These are phyloP conservation scores for Callyntrura guangdongensis DNA, from an alignment of 2,888 invertebrate genomes.

Conservation along the genomic window DNA sequence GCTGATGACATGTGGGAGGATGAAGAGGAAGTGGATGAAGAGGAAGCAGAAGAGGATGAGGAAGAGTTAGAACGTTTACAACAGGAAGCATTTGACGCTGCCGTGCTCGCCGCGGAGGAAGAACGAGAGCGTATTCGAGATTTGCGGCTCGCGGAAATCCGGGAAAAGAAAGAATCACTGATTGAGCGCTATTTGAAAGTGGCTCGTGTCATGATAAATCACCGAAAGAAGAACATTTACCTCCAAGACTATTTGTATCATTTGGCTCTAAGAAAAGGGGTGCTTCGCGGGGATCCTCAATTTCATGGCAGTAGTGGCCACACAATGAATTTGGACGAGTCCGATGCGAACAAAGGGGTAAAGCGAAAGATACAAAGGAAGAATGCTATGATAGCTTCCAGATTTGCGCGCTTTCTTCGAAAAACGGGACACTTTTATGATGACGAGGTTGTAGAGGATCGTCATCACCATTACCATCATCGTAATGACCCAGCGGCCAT, in stretches of 20 bases:
- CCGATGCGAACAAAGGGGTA: slow-evolving; percentile 17
- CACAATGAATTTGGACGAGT: background rate
- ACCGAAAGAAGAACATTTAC: slow-evolving; percentile 72
- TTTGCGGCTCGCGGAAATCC: slow-evolving; percentile 41
- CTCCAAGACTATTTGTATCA: slow-evolving; percentile 71
- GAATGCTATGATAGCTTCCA: slow-evolving; percentile 34
- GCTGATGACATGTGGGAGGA: slow-evolving; percentile 64
- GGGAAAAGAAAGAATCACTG: slow-evolving; percentile 44
- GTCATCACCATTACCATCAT: slow-evolving; percentile 40
- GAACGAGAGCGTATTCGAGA: slow-evolving; percentile 50
- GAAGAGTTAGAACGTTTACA: slow-evolving; percentile 31
- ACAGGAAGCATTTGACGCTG: slow-evolving; percentile 25
- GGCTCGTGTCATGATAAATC: slow-evolving; percentile 55
- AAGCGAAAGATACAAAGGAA: slow-evolving; percentile 7
- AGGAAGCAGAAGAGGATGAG: slow-evolving; percentile 39
- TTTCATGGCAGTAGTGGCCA: background rate
- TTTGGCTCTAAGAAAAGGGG: slow-evolving; percentile 56
- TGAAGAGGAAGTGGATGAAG: slow-evolving; percentile 61
- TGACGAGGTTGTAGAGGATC: background rate
- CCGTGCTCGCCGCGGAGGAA: slow-evolving; percentile 14
- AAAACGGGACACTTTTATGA: slow-evolving; percentile 58
- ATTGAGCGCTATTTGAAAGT: slow-evolving; percentile 53
- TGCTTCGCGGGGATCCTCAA: slow-evolving; percentile 66
- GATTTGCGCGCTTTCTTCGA: slow-evolving; percentile 52
- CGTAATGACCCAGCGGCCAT: background rate